A percentile compares a stretch with the other conserved stretches of the same genome.
Conservation (phyloP, 2,113 vertebrate genomes). For the Austrofundulus limnaeus region DNA sequence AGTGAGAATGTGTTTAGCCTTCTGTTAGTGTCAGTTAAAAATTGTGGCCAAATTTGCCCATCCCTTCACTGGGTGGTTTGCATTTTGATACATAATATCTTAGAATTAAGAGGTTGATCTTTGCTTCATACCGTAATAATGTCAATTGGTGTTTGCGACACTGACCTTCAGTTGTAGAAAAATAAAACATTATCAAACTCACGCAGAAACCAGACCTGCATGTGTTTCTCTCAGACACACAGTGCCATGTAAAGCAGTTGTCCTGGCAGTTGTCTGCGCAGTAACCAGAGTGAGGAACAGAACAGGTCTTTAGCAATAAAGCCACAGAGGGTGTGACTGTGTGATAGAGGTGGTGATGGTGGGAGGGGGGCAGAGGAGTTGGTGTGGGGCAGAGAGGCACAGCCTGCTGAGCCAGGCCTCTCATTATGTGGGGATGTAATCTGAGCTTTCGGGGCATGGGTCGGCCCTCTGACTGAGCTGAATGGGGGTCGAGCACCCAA, state of each 20-base stretch:
- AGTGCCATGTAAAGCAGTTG: conserved; percentile 62
- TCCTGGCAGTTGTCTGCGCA: conserved; percentile 59
- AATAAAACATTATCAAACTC: conserved; percentile 1
- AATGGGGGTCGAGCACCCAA: conserved; percentile 62
- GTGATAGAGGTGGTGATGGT: conserved; percentile 27
- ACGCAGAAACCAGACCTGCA: conserved; percentile 12
- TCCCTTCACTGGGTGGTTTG: too few relatives aligned
- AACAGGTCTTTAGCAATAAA: conserved; percentile 71
- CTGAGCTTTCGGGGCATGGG: conserved; percentile 71
- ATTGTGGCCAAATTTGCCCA: too few relatives aligned
- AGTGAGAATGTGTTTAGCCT: too few relatives aligned
- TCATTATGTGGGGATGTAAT: conserved; percentile 78
- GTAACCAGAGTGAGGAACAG: conserved; percentile 60
- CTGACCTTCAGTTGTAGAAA: neutral
- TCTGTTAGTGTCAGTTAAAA: too few relatives aligned
- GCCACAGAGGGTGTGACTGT: conserved; percentile 34
- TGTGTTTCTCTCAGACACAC: conserved; percentile 28
- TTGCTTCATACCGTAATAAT: neutral
- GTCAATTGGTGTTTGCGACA: neutral
- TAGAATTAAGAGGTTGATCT: neutral
- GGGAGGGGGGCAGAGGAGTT: neutral
- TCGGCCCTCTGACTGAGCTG: conserved; percentile 62
- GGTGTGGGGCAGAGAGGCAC: conserved; percentile 36
- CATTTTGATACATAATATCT: neutral
- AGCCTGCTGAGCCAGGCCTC: conserved; percentile 78